These are phyloP conservation scores for Corythornis vintsioides DNA, from an alignment of 2,113 vertebrate species.

Conservation along the genomic window DNA sequence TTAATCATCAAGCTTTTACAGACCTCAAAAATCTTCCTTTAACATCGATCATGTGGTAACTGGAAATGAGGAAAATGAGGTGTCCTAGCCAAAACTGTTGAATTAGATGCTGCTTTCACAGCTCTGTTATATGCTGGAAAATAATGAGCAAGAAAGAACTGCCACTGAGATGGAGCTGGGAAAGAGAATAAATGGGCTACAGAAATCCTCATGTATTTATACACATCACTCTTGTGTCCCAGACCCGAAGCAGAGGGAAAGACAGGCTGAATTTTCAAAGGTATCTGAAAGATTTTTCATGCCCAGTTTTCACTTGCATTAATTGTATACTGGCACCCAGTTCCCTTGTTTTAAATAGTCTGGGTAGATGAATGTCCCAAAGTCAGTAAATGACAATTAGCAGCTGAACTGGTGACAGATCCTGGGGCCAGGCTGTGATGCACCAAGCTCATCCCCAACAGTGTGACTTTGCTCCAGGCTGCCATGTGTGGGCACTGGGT, in stretches of 20 bases:
- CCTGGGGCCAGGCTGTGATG: neutral
- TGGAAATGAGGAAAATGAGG: neutral
- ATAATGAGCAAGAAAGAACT: neutral
- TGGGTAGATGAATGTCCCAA: neutral
- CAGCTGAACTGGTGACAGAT: neutral
- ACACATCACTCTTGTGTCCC: neutral
- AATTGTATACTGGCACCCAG: neutral
- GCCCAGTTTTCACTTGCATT: neutral
- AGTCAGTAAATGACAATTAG: neutral
- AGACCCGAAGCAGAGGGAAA: neutral
- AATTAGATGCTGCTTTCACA: neutral
- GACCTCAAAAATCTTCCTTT: neutral
- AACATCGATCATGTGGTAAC: neutral
- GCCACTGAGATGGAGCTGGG: neutral
- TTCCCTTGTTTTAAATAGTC: neutral
- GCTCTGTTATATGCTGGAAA: neutral
- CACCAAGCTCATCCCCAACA: neutral
- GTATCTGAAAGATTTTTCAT: neutral
- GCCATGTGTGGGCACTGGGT: neutral
- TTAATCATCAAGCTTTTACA: neutral
- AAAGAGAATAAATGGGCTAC: neutral
- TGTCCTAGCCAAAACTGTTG: neutral
- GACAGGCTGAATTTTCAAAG: neutral
- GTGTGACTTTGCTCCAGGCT: fast-evolving
- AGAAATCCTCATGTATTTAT: neutral